Percentiles rank a stretch among this genome's conserved stretches.
Conservation (phyloP, 2,797 vertebrate species). For the Manis javanica region DNA sequence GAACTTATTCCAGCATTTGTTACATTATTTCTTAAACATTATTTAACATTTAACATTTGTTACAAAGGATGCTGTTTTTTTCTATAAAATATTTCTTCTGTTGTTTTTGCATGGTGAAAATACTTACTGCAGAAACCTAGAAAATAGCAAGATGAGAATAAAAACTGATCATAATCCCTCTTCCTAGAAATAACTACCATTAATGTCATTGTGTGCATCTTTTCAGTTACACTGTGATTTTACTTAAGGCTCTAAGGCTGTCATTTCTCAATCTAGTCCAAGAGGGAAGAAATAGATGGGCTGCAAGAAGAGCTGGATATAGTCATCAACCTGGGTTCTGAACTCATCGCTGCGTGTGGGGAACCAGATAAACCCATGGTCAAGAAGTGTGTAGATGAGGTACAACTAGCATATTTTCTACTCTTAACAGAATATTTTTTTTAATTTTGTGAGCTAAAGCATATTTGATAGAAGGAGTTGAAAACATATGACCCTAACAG, state of each 20-base stretch:
- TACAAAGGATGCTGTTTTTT: neutral
- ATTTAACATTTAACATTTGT: neutral
- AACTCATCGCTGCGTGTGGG: constrained; percentile 95
- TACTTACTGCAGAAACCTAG: neutral
- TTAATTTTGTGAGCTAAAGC: neutral
- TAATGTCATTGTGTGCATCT: neutral
- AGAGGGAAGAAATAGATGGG: constrained; percentile 96
- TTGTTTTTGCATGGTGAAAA: neutral
- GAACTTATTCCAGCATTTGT: neutral
- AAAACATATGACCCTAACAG: constrained; percentile 33
- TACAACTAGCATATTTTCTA: constrained; percentile 78
- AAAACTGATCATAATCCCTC: neutral
- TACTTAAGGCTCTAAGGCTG: neutral
- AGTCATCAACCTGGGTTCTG: constrained; percentile 93
- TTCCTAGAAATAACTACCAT: neutral
- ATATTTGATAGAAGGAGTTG: neutral
- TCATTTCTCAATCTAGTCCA: constrained; percentile 86
- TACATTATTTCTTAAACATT: neutral
- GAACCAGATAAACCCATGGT: constrained; percentile 99
- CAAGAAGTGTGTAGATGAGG: constrained; percentile 99
- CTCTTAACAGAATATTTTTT: neutral
- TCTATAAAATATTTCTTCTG: neutral
- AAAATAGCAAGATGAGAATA: constrained; percentile 26
- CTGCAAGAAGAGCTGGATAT: constrained; percentile 96
- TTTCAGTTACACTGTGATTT: neutral